A percentile compares a stretch with the other conserved stretches of the same genome.
phyloP scores from a whole-genome alignment of 2,888 invertebrate species.

The Ptychoptera albimana region DNA sequence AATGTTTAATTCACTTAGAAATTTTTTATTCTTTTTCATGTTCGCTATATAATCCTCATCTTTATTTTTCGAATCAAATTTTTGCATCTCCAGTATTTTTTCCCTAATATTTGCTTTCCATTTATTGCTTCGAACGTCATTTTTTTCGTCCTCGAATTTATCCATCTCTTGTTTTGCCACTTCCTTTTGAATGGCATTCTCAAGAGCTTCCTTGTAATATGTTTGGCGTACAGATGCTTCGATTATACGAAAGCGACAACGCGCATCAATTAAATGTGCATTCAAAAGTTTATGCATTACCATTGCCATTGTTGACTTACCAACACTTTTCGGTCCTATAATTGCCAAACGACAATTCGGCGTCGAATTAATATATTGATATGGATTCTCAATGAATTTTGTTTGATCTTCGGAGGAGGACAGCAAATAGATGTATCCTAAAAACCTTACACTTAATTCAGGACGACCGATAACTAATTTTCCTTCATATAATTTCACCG shows the following conservation, averaged over 20 bases:
- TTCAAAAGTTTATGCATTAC: constrained; percentile 15
- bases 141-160: too few species aligned
- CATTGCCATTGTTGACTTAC: constrained; percentile 39
- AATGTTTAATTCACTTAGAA: too few species aligned
- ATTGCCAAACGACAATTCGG: constrained; percentile 42
- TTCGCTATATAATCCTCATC: too few species aligned
- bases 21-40: too few species aligned
- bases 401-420: constrained; percentile 35
- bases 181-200: too few species aligned
- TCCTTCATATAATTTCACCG: constrained; percentile 44
- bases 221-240: constrained; percentile 12
- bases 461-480: constrained; percentile 33
- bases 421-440: constrained; percentile 44
- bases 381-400: constrained; percentile 43
- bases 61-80: too few species aligned
- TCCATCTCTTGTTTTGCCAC: too few species aligned
- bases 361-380: constrained; percentile 38
- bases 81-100: too few species aligned
- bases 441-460: constrained; percentile 39
- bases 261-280: constrained; percentile 28
- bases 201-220: too few species aligned
- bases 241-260: constrained; percentile 29
- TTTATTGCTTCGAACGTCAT: too few species aligned
- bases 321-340: constrained; percentile 41
- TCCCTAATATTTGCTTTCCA: too few species aligned